These are phyloP conservation scores for Phenganax stokvisi DNA, from an alignment of 92 coral and sea anemone genomes.

Conservation along the genomic window DNA sequence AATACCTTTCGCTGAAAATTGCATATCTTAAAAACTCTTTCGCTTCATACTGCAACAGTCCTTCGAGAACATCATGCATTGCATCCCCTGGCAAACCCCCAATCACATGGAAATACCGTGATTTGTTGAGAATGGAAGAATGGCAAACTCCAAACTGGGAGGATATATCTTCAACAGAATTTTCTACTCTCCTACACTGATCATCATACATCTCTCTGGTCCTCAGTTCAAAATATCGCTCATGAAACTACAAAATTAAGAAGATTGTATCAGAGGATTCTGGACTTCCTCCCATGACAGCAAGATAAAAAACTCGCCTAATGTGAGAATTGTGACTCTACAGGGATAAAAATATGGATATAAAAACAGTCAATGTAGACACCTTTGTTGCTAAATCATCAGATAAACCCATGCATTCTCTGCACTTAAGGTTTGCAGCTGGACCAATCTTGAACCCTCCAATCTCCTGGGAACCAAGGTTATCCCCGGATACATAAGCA, in stretches of 20 bases:
- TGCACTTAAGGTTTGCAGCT: slow-evolving; percentile 35
- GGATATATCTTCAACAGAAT: slow-evolving; percentile 38
- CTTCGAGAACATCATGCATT: slow-evolving; percentile 46
- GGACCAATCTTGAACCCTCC: slow-evolving; percentile 31
- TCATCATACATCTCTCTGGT: slow-evolving; percentile 38
- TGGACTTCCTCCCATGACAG: too few relatives aligned
- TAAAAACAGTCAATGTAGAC: too few relatives aligned
- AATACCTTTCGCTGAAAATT: too few relatives aligned
- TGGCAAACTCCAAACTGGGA: slow-evolving; percentile 36
- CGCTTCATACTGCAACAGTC: slow-evolving; percentile 29
- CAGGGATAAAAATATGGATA: too few relatives aligned
- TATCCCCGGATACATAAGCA: neutral
- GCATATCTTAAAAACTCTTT: slow-evolving; percentile 34
- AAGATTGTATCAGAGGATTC: neutral
- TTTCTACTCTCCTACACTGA: slow-evolving; percentile 21
- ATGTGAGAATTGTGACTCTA: too few relatives aligned
- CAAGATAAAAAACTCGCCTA: too few relatives aligned
- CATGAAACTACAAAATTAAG: slow-evolving; percentile 15
- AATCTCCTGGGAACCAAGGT: neutral
- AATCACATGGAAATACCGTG: slow-evolving; percentile 42
- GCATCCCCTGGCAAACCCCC: slow-evolving; percentile 40
- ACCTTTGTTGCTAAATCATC: slow-evolving; percentile 44
- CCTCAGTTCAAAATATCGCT: slow-evolving; percentile 23
- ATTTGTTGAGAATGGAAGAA: slow-evolving; percentile 27
- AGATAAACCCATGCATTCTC: slow-evolving; percentile 40